These are phyloP conservation scores for Pammene fasciana DNA, from an alignment of 2,888 invertebrate genomes.

Conservation along the genomic window DNA sequence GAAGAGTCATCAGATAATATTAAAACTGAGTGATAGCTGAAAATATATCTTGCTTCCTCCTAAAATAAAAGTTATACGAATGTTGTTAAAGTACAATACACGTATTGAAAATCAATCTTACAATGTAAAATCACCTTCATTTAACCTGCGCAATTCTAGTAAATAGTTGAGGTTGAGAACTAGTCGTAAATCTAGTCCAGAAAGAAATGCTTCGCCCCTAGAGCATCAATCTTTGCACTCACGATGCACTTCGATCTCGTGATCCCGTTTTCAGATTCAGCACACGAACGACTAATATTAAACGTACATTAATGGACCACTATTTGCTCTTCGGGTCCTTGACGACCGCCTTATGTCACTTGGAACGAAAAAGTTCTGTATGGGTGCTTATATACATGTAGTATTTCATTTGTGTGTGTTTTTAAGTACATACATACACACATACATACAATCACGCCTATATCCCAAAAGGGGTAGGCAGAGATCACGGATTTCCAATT, in stretches of 20 bases:
- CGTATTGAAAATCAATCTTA: too few relatives aligned
- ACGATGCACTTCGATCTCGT: conserved; percentile 16
- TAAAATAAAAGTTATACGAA: too few relatives aligned
- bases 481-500: too few relatives aligned
- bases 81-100: too few relatives aligned
- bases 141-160: too few relatives aligned
- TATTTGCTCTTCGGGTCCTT: conserved; percentile 20
- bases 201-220: not conserved
- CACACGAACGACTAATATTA: conserved; percentile 33
- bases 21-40: too few relatives aligned
- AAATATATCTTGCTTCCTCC: too few relatives aligned
- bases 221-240: conserved; percentile 23
- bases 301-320: conserved; percentile 28
- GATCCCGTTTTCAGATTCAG: conserved; percentile 30
- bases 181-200: not conserved
- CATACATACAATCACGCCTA: too few relatives aligned
- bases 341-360: not conserved
- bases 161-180: not conserved
- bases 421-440: too few relatives aligned
- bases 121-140: too few relatives aligned
- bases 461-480: too few relatives aligned
- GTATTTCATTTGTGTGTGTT: not conserved
- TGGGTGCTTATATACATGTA: not conserved
- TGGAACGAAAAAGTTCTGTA: not conserved
- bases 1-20: too few relatives aligned